Percentiles rank a stretch among this genome's conserved stretches.
These are phyloP conservation scores for Turnix velox DNA, from an alignment of 2,113 vertebrate species.

Conservation along the genomic window DNA sequence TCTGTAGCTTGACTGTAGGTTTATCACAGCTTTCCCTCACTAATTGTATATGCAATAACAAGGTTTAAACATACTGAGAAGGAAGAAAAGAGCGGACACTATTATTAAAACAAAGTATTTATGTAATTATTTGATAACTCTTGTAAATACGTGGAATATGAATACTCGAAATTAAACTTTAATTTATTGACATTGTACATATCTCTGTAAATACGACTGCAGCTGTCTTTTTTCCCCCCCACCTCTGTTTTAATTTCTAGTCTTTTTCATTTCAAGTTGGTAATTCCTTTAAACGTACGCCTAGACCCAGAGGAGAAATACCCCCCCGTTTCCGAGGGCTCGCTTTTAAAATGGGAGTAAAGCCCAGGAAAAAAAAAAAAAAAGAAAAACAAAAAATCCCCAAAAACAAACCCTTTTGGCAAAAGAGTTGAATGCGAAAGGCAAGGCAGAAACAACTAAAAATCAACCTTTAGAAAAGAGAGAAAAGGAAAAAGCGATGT, in stretches of 20 bases:
- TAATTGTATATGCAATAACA: constrained; percentile 86
- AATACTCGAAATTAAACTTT: constrained; percentile 92
- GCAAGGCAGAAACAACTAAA: neutral
- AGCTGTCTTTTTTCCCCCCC: constrained; percentile 59
- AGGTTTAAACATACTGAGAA: constrained; percentile 79
- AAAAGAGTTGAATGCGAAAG: neutral
- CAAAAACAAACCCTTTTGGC: no score
- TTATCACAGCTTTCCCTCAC: constrained; percentile 47
- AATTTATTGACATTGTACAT: constrained; percentile 98
- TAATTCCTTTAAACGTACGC: constrained; percentile 12
- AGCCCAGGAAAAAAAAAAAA: neutral
- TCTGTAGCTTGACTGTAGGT: constrained; percentile 61
- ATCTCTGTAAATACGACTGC: constrained; percentile 88
- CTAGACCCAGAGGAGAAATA: neutral
- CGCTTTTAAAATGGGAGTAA: neutral
- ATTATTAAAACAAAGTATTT: constrained; percentile 98
- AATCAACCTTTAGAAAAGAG: neutral
- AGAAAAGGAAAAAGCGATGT: constrained; percentile 50
- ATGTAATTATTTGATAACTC: constrained; percentile 99
- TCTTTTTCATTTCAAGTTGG: constrained; percentile 79
- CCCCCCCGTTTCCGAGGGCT: neutral
- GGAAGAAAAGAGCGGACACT: constrained; percentile 77
- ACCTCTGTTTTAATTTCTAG: constrained; percentile 62
- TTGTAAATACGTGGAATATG: constrained; percentile 97
- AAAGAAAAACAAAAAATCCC: no score